Base-by-base conservation (phyloP, 2,797 vertebrate species). In the Pogonophryne albipinna region DNA sequence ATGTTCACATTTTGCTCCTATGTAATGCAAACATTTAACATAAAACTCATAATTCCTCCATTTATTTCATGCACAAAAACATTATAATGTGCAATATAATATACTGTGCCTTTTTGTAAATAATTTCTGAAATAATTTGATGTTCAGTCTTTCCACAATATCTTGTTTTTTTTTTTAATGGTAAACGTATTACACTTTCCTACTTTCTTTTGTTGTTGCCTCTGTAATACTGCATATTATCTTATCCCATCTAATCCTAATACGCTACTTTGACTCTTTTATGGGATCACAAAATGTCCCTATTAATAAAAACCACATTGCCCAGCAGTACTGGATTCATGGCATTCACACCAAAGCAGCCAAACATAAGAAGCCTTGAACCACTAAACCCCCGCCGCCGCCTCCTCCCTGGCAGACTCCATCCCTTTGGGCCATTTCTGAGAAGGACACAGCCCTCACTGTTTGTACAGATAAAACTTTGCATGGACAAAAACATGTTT, bases 391-490 rank as follows among this genome's bases (percentile, higher is more conserved):
- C 34, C 34, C 45, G 3, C 27, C 27, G 1, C 27, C 27, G 4
- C 66, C 74, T 38, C 59, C 56, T 38, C 59, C 56, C 47, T 13
- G 62, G 16, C 74, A 55, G 65, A 45, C 77, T 79, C 11, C 76
- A 67, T 76, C 81, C 61, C 85, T 84, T 53, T 70, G 74, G 86
- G 80, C 65, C 41, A 71, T 71, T 87, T 84, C 68, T 73, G 1
- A 78, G 80, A 86, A 74, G 51, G 61, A 85, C 82, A 86, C 76
- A 82, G 79, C 56, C 19, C 52, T 80, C 49, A 74, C 71, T 85
- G 87, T 92, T 80, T 75, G 71, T 34, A 85, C 83, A 80, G 66
- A 83, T 78, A 61, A 72, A 74, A 84, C 76, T 69, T 47, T 84
- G 78, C 19, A 44, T 42, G 56, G 65, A 74, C 63, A 72, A 71